These are phyloP conservation scores for Saturnia japonica DNA, from an alignment of 2,888 invertebrate genomes.

Conservation along the genomic window DNA sequence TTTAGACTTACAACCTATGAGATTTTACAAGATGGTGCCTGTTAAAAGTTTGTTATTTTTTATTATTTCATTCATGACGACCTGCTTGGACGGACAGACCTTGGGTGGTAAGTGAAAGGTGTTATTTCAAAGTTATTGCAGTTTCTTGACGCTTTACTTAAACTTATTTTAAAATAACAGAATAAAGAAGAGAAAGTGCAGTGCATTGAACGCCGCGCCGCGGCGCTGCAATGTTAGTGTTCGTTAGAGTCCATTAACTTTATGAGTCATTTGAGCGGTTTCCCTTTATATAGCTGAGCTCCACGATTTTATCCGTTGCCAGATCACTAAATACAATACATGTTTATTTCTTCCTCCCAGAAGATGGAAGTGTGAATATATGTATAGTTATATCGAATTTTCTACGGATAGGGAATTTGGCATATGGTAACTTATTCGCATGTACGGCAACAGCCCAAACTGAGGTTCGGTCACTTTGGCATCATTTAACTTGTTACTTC, in stretches of 20 bases:
- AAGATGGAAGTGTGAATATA: too few species aligned
- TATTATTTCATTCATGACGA: constrained; percentile 44
- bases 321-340: too few species aligned
- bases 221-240: constrained; percentile 2
- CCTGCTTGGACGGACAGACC: constrained; percentile 64
- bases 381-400: too few species aligned
- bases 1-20: not conserved
- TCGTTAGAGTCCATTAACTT: constrained; percentile 20
- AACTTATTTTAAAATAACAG: constrained; percentile 27
- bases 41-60: constrained; percentile 49
- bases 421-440: too few species aligned
- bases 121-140: constrained; percentile 36
- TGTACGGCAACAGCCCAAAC: too few species aligned
- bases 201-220: constrained; percentile 21
- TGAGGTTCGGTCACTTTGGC: too few species aligned
- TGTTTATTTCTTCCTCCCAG: too few species aligned
- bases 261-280: constrained; percentile 5
- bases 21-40: constrained; percentile 48
- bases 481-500: too few species aligned
- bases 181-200: constrained; percentile 35
- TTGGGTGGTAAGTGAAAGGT: constrained; percentile 77
- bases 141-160: not conserved
- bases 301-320: too few species aligned
- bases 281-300: not conserved
- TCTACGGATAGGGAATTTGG: too few species aligned